Evolutionary conservation across 2,797 vertebrate species (phyloP).

Genomic region (Ambastaia sidthimunki): DNA sequence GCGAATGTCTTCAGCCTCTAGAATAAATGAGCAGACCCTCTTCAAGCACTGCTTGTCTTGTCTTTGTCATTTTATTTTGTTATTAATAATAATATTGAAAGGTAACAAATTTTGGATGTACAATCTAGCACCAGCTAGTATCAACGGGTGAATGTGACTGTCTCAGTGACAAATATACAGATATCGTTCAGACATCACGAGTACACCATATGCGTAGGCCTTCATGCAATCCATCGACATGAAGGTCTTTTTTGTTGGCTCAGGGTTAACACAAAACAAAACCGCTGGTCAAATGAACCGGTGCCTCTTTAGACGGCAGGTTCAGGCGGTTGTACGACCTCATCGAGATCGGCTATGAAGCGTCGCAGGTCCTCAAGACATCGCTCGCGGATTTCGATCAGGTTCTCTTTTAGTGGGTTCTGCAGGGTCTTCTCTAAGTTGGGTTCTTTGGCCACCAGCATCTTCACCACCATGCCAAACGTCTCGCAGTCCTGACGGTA

Average conservation of each 20-base stretch:
- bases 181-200: not conserved
- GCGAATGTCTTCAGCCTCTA: not conserved
- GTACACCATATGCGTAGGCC: not conserved
- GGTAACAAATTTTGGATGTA: slow-evolving; percentile 21
- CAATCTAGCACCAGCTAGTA: not conserved
- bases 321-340: slow-evolving; percentile 71
- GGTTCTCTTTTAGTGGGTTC: slow-evolving; percentile 91
- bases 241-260: not conserved
- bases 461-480: slow-evolving; percentile 97
- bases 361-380: slow-evolving; percentile 92
- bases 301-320: slow-evolving; percentile 37
- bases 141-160: not conserved
- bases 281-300: not conserved
- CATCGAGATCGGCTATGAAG: slow-evolving; percentile 84
- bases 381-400: slow-evolving; percentile 93
- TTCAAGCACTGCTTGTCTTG: not conserved
- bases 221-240: not conserved
- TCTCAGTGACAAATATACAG: not conserved
- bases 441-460: slow-evolving; percentile 95
- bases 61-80: not conserved
- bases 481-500: slow-evolving; percentile 97
- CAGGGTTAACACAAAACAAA: not conserved
- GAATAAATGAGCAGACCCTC: slow-evolving; percentile 6
- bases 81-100: slow-evolving; percentile 4
- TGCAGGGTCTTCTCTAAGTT: slow-evolving; percentile 92